Evolutionary conservation across 2,797 vertebrate species (phyloP), one percentile per base, ranked within the genome.

Genomic region (Petrocephalus schoutedeni): DNA sequence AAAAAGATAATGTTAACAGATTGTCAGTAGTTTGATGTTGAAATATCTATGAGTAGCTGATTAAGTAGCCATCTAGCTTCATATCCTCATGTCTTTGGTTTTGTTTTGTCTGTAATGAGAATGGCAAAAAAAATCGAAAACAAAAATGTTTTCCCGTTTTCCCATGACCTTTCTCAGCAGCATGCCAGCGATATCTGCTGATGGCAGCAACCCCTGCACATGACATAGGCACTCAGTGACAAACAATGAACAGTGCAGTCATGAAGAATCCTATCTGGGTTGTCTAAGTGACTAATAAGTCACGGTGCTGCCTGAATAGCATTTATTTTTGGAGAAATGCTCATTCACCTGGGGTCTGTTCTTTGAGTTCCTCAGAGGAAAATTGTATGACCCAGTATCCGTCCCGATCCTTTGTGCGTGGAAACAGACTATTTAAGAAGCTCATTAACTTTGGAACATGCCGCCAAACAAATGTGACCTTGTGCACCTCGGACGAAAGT

Each of bases 291-390:
- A 87, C 32, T 80, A 61, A 61, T 36, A 23, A 82, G 74, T 82
- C 57, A 87, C 21, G 7, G 28, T 87, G 87, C 36, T 87, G 49
- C 28, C 32, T 41, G 57, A 57, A 82, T 53, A 28, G 54, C 5
- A 90, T 84, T 87, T 89, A 82, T 89, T 89, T 89, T 88, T 87
- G 92, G 91, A 90, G 93, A 89, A 87, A 89, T 88, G 90, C 90
- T 89, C 91, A 91, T 92, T 92, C 90, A 91, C 89, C 89, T 91
- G 90, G 91, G 90, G 82, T 77, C 85, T 87, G 14, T 90, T 90
- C 91, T 91, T 88, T 88, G 92, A 92, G 90, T 91, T 89, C 51
- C 53, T 87, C 87, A 93, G 59, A 90, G 91, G 88, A 91, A 92
- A 92, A 92, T 87, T 92, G 92, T 87, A 83, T 92, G 90, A 87